A percentile compares a stretch with the other conserved stretches of the same genome.
phyloP scores from a whole-genome alignment of 1,140 invertebrate genomes.

The Drosophila yakuba region DNA sequence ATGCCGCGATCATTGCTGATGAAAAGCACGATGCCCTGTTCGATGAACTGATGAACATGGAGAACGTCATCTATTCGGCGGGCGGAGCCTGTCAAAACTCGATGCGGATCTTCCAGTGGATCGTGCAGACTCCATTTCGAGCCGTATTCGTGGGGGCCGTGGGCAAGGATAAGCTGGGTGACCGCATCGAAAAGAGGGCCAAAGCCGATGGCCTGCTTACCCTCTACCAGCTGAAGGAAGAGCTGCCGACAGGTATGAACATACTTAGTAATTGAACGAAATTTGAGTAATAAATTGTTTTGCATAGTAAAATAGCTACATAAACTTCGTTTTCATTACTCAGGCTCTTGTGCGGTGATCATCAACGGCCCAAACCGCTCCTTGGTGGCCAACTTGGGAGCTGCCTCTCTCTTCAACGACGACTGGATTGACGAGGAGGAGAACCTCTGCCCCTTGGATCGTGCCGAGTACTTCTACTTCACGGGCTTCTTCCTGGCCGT shows the following conservation, averaged over 20 bases:
- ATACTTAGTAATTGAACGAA: no score
- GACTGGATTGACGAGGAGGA: conserved; percentile 56
- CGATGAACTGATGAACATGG: conserved; percentile 86
- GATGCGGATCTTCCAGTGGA: conserved; percentile 96
- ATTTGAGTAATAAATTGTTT: background rate
- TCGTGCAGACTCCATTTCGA: conserved; percentile 91
- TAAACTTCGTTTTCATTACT: background rate
- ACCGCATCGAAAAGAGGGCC: conserved; percentile 93
- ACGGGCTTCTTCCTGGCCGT: conserved; percentile 71
- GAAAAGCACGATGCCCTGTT: conserved; percentile 93
- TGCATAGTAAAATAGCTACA: background rate
- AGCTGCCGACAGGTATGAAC: conserved; percentile 88
- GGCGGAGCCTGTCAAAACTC: conserved; percentile 98
- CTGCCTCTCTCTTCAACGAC: conserved; percentile 47
- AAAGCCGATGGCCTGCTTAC: conserved; percentile 93
- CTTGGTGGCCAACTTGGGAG: conserved; percentile 65
- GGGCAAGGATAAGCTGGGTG: conserved; percentile 95
- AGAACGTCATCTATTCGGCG: conserved; percentile 93
- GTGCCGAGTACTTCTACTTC: conserved; percentile 44
- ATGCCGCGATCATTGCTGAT: conserved; percentile 97
- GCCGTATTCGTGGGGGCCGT: conserved; percentile 97
- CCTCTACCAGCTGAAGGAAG: conserved; percentile 91
- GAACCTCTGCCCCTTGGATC: conserved; percentile 45
- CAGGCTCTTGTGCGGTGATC: conserved; percentile 94
- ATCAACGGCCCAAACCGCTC: conserved; percentile 84